phyloP scores from a whole-genome alignment of 2,797 vertebrate species.

The Chiroxiphia lanceolata region DNA sequence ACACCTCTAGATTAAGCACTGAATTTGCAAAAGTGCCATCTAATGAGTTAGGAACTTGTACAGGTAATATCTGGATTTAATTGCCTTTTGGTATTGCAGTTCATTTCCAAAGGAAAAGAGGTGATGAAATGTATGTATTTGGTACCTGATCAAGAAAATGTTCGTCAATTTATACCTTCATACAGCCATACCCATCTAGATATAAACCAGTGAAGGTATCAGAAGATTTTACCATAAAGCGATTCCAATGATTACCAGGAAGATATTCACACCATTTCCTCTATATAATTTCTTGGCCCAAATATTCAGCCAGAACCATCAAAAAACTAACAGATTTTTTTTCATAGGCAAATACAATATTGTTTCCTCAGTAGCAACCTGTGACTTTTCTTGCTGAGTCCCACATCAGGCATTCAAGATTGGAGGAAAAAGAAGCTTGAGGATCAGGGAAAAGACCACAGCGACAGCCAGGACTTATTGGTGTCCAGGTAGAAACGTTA shows the following conservation, averaged over 20 bases:
- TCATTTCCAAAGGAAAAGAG: background rate
- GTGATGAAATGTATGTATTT: background rate
- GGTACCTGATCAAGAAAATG: background rate
- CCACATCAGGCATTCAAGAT: background rate
- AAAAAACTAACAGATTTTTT: background rate
- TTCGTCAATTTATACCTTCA: background rate
- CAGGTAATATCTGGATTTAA: background rate
- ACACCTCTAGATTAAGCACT: background rate
- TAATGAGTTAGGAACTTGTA: background rate
- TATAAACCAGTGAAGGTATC: background rate
- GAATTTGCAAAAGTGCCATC: background rate
- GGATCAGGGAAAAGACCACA: background rate
- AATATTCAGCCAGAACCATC: background rate
- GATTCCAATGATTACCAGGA: background rate
- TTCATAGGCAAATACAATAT: background rate
- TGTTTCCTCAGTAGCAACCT: background rate
- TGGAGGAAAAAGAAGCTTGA: background rate
- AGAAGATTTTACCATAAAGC: background rate
- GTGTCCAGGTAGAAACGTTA: background rate
- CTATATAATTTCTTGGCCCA: background rate
- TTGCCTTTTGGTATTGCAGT: accelerated
- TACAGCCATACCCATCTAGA: background rate
- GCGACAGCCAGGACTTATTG: background rate
- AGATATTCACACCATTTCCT: background rate
- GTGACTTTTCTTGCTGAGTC: background rate